phyloP scores from a whole-genome alignment of 2,113 vertebrate genomes.

The Festucalex cinctus region DNA sequence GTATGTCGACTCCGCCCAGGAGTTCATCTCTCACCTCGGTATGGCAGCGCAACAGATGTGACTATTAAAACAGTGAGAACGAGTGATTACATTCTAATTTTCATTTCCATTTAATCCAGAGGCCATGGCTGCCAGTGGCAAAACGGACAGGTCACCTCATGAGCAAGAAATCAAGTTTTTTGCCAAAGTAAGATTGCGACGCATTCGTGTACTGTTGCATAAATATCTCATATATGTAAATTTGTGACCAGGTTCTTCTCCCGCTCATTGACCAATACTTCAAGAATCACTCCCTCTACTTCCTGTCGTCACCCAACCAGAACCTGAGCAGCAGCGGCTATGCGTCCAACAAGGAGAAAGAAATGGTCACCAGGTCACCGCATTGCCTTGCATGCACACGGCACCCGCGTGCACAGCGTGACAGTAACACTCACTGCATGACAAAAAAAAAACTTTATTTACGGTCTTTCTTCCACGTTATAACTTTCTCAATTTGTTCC shows the following conservation, averaged over 20 bases:
- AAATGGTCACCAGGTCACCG: constrained; percentile 90
- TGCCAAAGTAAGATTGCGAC: constrained; percentile 83
- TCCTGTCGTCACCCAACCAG: constrained; percentile 92
- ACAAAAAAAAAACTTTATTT: not conserved
- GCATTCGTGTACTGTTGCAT: not conserved
- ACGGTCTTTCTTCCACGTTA: constrained; percentile 11
- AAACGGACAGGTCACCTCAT: constrained; percentile 91
- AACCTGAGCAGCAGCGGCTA: constrained; percentile 94
- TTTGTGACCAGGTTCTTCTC: constrained; percentile 82
- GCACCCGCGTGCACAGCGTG: not conserved
- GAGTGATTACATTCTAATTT: not conserved
- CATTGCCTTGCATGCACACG: not conserved
- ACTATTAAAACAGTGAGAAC: not conserved
- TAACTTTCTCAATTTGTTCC: constrained; percentile 35
- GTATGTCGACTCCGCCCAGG: constrained; percentile 95
- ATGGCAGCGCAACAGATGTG: constrained; percentile 35
- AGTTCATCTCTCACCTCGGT: constrained; percentile 96
- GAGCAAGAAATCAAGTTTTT: constrained; percentile 99
- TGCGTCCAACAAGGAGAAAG: constrained; percentile 97
- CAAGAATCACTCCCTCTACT: constrained; percentile 95
- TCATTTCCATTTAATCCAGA: constrained; percentile 68
- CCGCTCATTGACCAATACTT: constrained; percentile 98
- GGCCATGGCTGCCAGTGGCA: constrained; percentile 89
- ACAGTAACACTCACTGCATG: not conserved
- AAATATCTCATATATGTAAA: not conserved